phyloP scores from a whole-genome alignment of 2,888 invertebrate genomes.

The Zaprionus lineosus region DNA sequence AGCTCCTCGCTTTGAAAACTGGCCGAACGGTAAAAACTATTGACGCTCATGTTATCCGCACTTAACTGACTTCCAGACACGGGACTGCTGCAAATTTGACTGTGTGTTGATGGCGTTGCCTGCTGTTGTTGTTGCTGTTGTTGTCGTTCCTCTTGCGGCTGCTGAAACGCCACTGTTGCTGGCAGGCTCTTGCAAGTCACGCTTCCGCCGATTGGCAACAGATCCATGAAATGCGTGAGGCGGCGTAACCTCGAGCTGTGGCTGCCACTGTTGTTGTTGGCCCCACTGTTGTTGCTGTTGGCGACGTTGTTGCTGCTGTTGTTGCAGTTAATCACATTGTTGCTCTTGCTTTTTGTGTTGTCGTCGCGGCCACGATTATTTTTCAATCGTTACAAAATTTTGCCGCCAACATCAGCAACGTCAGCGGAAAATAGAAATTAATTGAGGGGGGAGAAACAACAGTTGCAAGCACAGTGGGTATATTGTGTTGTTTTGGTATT shows the following conservation, averaged over 20 bases:
- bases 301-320: constrained; percentile 1
- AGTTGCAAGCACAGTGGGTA: constrained; percentile 10
- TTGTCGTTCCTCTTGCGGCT: constrained; percentile 30
- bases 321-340: constrained; percentile 7
- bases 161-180: constrained; percentile 21
- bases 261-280: constrained; percentile 18
- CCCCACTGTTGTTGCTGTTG: constrained; percentile 9
- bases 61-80: background rate
- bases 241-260: constrained; percentile 42
- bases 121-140: constrained; percentile 19
- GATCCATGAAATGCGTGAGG: constrained; percentile 64
- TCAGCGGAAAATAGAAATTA: constrained; percentile 10
- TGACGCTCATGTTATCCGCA: constrained; percentile 9
- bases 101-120: constrained; percentile 28
- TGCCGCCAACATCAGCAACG: constrained; percentile 24
- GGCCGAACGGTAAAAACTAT: constrained; percentile 50
- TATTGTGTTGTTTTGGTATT: too few species aligned
- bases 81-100: background rate
- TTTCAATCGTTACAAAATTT: constrained; percentile 46
- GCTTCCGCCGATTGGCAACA: constrained; percentile 48
- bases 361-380: too few species aligned
- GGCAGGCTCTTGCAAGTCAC: constrained; percentile 31
- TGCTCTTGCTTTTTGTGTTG: constrained; percentile 13
- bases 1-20: constrained; percentile 77
- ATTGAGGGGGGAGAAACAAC: background rate